A percentile compares a stretch with the other conserved stretches of the same genome.
Evolutionary conservation across 1,140 invertebrate species (phyloP).

Genomic region (Palaemon carinicauda): DNA sequence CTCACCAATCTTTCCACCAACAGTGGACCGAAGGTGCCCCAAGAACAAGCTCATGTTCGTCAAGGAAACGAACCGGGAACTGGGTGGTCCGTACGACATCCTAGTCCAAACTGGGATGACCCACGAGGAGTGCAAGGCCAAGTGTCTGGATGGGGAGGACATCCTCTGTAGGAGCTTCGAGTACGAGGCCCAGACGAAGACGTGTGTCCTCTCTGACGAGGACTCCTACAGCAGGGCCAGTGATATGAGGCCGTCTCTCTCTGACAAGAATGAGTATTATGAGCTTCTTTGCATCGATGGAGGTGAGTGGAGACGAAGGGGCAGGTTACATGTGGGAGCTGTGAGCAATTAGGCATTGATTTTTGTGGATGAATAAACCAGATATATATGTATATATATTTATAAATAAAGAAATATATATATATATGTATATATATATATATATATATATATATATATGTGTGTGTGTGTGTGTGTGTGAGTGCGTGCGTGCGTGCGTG

Average conservation of each 20-base stretch:
- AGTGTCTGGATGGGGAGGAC: slow-evolving; percentile 81
- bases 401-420: too few relatives aligned
- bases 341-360: too few relatives aligned
- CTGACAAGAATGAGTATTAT: slow-evolving; percentile 66
- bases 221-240: slow-evolving; percentile 87
- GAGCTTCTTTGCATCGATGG: slow-evolving; percentile 62
- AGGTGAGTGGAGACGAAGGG: too few relatives aligned
- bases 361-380: too few relatives aligned
- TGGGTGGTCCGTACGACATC: slow-evolving; percentile 85
- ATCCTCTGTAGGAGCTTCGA: slow-evolving; percentile 90
- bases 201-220: slow-evolving; percentile 87
- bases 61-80: slow-evolving; percentile 86
- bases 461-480: too few relatives aligned
- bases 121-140: slow-evolving; percentile 82
- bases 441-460: too few relatives aligned
- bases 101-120: slow-evolving; percentile 86
- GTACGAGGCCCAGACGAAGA: slow-evolving; percentile 83
- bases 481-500: too few relatives aligned
- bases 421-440: too few relatives aligned
- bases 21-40: slow-evolving; percentile 84
- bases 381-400: too few relatives aligned
- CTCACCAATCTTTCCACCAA: slow-evolving; percentile 49
- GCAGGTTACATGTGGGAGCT: too few relatives aligned
- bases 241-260: slow-evolving; percentile 79
- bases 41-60: slow-evolving; percentile 81